Evolutionary conservation across 1,140 invertebrate species (phyloP).

Genomic region (Matsumurasca onukii): DNA sequence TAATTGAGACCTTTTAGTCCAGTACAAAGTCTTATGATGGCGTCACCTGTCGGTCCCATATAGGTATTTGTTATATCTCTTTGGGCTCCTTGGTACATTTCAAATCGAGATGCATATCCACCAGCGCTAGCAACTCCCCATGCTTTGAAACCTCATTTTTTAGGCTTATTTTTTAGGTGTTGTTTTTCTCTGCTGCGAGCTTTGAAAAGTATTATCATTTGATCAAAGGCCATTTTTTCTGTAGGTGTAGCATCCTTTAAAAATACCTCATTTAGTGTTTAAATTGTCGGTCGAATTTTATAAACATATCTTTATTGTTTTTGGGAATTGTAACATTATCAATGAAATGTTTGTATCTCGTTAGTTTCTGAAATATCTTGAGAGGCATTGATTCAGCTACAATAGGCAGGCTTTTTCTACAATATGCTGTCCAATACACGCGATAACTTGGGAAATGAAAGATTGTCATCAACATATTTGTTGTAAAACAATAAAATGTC

Average conservation of each 20-base stretch:
- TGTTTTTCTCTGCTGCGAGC: slow-evolving; percentile 34
- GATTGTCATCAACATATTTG: slow-evolving; percentile 24
- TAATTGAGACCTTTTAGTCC: slow-evolving; percentile 33
- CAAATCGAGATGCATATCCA: slow-evolving; percentile 40
- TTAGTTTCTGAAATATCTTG: slow-evolving; percentile 42
- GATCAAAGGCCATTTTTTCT: slow-evolving; percentile 40
- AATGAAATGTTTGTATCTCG: slow-evolving; percentile 44
- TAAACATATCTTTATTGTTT: slow-evolving; percentile 32
- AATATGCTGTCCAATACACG: slow-evolving; percentile 23
- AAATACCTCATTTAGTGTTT: slow-evolving; percentile 39
- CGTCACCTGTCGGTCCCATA: slow-evolving; percentile 32
- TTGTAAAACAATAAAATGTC: slow-evolving; percentile 12
- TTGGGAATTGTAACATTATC: slow-evolving; percentile 38
- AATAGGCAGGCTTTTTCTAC: neutral
- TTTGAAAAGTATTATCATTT: slow-evolving; percentile 40
- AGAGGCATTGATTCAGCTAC: slow-evolving; percentile 39
- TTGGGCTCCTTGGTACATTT: slow-evolving; percentile 40
- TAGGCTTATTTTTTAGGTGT: slow-evolving; percentile 45
- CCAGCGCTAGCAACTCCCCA: slow-evolving; percentile 32
- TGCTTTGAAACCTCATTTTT: slow-evolving; percentile 43
- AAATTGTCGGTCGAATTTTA: slow-evolving; percentile 41
- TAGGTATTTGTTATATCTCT: neutral
- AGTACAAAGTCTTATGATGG: slow-evolving; percentile 25
- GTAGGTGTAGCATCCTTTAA: slow-evolving; percentile 42
- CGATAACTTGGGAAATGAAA: neutral